Evolutionary conservation across 2,888 invertebrate genomes (phyloP).

Genomic region (Auanema freiburgensis): DNA sequence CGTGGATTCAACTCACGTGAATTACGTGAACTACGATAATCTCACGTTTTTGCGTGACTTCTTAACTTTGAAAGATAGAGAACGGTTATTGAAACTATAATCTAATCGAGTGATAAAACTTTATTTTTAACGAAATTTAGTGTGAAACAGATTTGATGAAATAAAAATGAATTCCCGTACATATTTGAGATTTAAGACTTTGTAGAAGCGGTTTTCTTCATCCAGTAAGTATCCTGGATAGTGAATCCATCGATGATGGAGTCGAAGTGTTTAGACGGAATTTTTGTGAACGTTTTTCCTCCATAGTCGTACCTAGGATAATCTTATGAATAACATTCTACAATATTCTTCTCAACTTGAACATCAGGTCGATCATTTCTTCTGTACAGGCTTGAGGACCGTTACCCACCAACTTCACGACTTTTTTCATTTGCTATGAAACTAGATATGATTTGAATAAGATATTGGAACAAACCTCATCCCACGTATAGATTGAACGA

Average conservation of each 20-base stretch:
- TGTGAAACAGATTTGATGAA: too few relatives aligned
- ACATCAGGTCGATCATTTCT: constrained; percentile 97
- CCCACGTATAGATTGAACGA: constrained; percentile 91
- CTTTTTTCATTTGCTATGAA: constrained; percentile 69
- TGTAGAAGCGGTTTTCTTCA: constrained; percentile 70
- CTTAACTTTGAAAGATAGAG: too few relatives aligned
- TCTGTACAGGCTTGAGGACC: constrained; percentile 92
- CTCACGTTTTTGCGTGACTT: too few relatives aligned
- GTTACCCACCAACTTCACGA: constrained; percentile 88
- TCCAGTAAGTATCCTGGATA: constrained; percentile 89
- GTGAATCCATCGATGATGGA: constrained; percentile 96
- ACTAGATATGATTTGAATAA: too few relatives aligned
- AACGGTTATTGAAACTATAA: too few relatives aligned
- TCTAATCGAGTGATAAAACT: too few relatives aligned
- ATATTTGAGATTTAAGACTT: too few relatives aligned
- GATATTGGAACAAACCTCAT: constrained; percentile 72
- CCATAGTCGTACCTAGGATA: constrained; percentile 91
- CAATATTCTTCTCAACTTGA: constrained; percentile 79
- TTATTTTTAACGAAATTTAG: too few relatives aligned
- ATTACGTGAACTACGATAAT: too few relatives aligned
- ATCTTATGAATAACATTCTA: background rate
- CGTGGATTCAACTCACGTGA: too few relatives aligned
- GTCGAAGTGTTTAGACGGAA: constrained; percentile 96
- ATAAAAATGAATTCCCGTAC: too few relatives aligned
- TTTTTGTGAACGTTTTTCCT: constrained; percentile 93